These are phyloP conservation scores for Drepana arcuata DNA, from an alignment of 1,140 invertebrate genomes.

Conservation along the genomic window DNA sequence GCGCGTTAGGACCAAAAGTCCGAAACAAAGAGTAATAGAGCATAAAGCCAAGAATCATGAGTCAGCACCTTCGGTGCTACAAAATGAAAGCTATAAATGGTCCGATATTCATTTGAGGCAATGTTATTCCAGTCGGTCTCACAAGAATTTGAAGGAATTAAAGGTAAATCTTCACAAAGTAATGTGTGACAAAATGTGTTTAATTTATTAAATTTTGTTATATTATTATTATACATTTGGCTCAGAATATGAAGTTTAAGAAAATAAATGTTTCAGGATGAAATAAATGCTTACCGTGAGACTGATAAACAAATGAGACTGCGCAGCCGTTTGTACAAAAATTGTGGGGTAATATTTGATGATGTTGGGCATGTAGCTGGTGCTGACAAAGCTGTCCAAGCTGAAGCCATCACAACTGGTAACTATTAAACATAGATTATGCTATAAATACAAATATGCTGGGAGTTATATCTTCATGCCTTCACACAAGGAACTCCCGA, in stretches of 20 bases:
- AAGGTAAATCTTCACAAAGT: constrained; percentile 26
- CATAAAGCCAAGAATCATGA: constrained; percentile 11
- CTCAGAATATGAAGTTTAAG: constrained; percentile 24
- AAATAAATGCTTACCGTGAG: constrained; percentile 45
- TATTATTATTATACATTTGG: too few relatives aligned
- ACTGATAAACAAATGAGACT: constrained; percentile 31
- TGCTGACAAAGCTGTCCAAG: constrained; percentile 45
- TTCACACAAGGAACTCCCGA: too few relatives aligned
- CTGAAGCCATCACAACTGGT: too few relatives aligned
- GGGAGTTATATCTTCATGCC: too few relatives aligned
- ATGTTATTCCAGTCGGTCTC: constrained; percentile 47
- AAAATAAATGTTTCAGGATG: constrained; percentile 31
- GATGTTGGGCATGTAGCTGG: constrained; percentile 25
- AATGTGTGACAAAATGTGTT: not conserved
- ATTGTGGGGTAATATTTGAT: constrained; percentile 43
- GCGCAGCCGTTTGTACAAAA: constrained; percentile 33
- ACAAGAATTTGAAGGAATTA: constrained; percentile 43
- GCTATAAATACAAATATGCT: too few relatives aligned
- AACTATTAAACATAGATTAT: too few relatives aligned
- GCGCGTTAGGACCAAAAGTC: not conserved
- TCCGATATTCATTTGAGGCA: constrained; percentile 30
- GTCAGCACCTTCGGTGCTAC: constrained; percentile 32
- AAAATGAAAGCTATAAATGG: constrained; percentile 15
- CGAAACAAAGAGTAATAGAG: constrained; percentile 1
- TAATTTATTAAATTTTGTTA: constrained; percentile 1